Evolutionary conservation across 2,888 invertebrate genomes (phyloP).

Genomic region (Sphaeridia pumilis): DNA sequence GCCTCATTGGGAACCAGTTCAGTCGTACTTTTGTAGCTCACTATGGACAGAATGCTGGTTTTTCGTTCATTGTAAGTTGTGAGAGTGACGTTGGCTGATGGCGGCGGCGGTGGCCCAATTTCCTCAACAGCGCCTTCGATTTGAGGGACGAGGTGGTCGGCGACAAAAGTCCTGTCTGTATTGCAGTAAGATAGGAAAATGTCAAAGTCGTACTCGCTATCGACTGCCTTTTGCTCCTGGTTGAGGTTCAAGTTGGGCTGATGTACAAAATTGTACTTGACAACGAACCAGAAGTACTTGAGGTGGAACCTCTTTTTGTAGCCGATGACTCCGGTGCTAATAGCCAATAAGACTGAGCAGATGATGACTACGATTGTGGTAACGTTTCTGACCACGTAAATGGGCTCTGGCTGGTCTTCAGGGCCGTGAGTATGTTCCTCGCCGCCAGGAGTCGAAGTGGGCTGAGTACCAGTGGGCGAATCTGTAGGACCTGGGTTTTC

Average conservation of each 20-base stretch:
- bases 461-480: neutral
- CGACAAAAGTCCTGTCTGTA: conserved; percentile 52
- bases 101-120: neutral
- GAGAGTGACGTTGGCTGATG: neutral
- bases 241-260: conserved; percentile 20
- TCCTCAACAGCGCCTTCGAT: conserved; percentile 43
- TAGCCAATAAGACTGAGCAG: conserved; percentile 14
- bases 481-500: too few species aligned
- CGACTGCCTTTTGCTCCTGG: neutral
- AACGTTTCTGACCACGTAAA: neutral
- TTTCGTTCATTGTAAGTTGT: neutral
- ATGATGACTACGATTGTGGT: conserved; percentile 10
- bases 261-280: conserved; percentile 42
- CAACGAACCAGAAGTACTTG: conserved; percentile 48
- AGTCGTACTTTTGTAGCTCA: neutral
- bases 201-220: conserved; percentile 45
- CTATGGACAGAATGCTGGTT: neutral
- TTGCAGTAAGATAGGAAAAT: conserved; percentile 59
- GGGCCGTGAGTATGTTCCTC: neutral
- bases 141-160: conserved; percentile 51
- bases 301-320: conserved; percentile 48
- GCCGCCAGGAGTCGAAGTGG: neutral
- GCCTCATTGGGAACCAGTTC: too few species aligned
- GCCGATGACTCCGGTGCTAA: conserved; percentile 34
- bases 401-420: too few species aligned